Conservation (phyloP, 2,888 invertebrate genomes). For the Ophioninae sp. region DNA sequence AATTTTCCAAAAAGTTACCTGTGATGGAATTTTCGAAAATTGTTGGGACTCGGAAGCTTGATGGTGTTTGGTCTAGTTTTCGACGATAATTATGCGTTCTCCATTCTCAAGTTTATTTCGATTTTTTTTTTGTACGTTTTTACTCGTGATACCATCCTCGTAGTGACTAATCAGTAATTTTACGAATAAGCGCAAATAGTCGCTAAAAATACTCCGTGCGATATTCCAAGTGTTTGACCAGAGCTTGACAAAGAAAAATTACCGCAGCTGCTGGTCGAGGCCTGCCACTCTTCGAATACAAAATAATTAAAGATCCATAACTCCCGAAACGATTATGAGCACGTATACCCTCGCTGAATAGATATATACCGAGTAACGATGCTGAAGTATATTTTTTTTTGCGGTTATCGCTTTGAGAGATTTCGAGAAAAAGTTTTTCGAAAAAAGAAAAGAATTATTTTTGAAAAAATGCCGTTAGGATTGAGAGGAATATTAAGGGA, state of each 20-base stretch:
- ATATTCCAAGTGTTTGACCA: background rate
- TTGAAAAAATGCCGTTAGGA: too few species aligned
- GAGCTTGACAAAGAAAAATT: background rate
- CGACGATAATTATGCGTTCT: too few species aligned
- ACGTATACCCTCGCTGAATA: background rate
- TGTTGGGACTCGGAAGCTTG: background rate
- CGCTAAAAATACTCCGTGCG: background rate
- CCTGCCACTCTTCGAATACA: background rate
- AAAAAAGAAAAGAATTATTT: too few species aligned
- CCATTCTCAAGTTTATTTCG: background rate
- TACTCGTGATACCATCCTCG: background rate
- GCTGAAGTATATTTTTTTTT: too few species aligned
- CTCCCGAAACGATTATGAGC: background rate
- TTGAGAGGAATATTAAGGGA: too few species aligned
- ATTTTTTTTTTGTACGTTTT: background rate
- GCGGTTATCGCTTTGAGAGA: too few species aligned
- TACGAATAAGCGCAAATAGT: background rate
- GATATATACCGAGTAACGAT: background rate
- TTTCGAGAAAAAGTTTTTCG: too few species aligned
- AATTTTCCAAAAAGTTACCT: background rate
- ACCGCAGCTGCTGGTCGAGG: background rate
- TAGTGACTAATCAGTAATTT: conserved; percentile 10
- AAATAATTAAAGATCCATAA: background rate
- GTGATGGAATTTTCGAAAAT: background rate
- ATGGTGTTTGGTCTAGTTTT: too few species aligned